Percentiles rank a stretch among this genome's conserved stretches.
phyloP scores from a whole-genome alignment of 2,113 vertebrate species.

The Ictalurus punctatus region DNA sequence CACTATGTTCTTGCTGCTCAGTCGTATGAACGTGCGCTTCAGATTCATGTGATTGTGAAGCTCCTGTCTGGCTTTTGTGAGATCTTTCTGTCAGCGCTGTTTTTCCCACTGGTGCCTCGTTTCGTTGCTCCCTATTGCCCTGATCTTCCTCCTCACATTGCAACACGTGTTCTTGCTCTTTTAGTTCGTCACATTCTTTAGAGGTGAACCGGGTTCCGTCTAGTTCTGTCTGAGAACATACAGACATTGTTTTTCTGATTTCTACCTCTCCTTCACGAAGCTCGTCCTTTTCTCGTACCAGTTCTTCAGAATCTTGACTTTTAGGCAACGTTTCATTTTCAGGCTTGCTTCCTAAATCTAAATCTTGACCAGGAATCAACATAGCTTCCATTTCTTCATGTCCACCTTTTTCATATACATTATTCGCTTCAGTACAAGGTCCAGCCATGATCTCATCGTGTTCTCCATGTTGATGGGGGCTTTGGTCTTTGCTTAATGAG shows the following conservation, averaged over 20 bases:
- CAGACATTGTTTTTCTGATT: neutral
- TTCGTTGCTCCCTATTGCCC: neutral
- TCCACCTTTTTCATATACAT: neutral
- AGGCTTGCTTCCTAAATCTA: neutral
- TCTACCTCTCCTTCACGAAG: neutral
- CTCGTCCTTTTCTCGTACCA: neutral
- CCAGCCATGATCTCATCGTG: neutral
- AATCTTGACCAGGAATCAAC: neutral
- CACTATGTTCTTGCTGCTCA: neutral
- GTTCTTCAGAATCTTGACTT: slow-evolving; percentile 4
- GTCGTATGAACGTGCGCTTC: neutral
- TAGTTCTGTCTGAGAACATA: neutral
- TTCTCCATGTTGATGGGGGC: neutral
- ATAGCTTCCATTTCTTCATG: neutral
- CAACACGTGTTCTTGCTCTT: slow-evolving; percentile 1
- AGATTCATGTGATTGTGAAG: neutral
- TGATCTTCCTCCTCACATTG: slow-evolving; percentile 22
- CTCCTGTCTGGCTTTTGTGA: neutral
- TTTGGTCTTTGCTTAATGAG: slow-evolving; percentile 19
- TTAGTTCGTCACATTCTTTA: neutral
- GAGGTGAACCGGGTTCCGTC: neutral
- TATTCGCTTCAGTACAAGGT: neutral
- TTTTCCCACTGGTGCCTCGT: neutral
- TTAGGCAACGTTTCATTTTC: slow-evolving; percentile 1
- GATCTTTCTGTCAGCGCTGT: neutral